Conservation (phyloP, 2,113 vertebrate species). For the Phylloscopus trochilus region DNA sequence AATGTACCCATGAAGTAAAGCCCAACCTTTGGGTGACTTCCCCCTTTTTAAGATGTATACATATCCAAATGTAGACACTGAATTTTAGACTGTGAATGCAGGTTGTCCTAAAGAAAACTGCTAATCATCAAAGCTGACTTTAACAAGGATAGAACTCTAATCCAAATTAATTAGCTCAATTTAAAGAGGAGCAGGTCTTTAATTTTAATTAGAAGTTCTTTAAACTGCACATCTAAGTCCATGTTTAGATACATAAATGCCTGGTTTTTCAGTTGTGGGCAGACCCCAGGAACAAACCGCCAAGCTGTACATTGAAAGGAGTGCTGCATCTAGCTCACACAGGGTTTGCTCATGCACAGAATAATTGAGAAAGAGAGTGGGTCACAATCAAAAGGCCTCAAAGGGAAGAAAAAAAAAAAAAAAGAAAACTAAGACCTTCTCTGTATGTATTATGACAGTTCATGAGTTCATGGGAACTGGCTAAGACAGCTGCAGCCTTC, state of each 20-base stretch:
- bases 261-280: neutral
- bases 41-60: neutral
- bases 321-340: neutral
- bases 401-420: neutral
- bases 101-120: neutral
- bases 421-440: conserved; percentile 36
- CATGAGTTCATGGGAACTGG: conserved; percentile 64
- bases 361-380: conserved; percentile 49
- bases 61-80: neutral
- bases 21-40: neutral
- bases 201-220: neutral
- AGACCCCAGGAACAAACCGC: conserved; percentile 7
- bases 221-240: neutral
- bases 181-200: neutral
- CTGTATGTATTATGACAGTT: conserved; percentile 52
- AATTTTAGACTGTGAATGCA: neutral
- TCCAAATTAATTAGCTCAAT: neutral
- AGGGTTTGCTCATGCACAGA: conserved; percentile 54
- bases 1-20: neutral
- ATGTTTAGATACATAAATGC: neutral
- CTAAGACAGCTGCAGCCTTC: conserved; percentile 42
- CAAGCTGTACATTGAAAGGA: conserved; percentile 8
- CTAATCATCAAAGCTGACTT: neutral
- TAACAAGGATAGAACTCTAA: neutral
- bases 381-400: conserved; percentile 23